A percentile compares a stretch with the other conserved stretches of the same genome.
phyloP scores from a whole-genome alignment of 2,888 invertebrate species.

The Schrankia costaestrigalis region DNA sequence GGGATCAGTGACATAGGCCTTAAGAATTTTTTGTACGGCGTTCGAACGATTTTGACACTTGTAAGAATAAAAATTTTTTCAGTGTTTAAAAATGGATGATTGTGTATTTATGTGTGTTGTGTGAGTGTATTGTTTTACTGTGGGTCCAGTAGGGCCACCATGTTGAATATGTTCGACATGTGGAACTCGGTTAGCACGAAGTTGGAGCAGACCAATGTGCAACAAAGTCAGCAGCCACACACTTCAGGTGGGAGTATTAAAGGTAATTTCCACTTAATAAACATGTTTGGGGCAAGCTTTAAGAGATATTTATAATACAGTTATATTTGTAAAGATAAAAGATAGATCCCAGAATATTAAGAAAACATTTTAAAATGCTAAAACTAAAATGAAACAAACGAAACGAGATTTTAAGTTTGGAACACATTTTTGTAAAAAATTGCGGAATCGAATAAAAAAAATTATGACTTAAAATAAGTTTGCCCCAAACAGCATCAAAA shows the following conservation, averaged over 20 bases:
- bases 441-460: no score
- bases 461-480: slow-evolving; percentile 12
- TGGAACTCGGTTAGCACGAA: slow-evolving; percentile 89
- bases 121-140: slow-evolving; percentile 33
- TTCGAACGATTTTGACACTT: slow-evolving; percentile 68
- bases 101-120: slow-evolving; percentile 31
- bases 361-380: no score
- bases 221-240: slow-evolving; percentile 86
- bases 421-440: no score
- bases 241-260: slow-evolving; percentile 91
- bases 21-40: slow-evolving; percentile 67
- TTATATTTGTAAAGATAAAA: not conserved
- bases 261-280: slow-evolving; percentile 82
- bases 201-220: slow-evolving; percentile 84
- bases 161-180: slow-evolving; percentile 89
- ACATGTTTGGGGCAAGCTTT: slow-evolving; percentile 38
- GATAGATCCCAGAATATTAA: no score
- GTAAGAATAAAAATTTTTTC: slow-evolving; percentile 30
- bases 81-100: slow-evolving; percentile 58
- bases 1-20: slow-evolving; percentile 77
- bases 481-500: slow-evolving; percentile 27
- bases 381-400: no score
- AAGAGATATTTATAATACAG: not conserved
- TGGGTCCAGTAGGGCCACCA: slow-evolving; percentile 51
- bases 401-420: no score